Percentiles rank a stretch among this genome's conserved stretches.
Conservation (phyloP, 1,140 invertebrate species). For the Heterodera carotae region DNA sequence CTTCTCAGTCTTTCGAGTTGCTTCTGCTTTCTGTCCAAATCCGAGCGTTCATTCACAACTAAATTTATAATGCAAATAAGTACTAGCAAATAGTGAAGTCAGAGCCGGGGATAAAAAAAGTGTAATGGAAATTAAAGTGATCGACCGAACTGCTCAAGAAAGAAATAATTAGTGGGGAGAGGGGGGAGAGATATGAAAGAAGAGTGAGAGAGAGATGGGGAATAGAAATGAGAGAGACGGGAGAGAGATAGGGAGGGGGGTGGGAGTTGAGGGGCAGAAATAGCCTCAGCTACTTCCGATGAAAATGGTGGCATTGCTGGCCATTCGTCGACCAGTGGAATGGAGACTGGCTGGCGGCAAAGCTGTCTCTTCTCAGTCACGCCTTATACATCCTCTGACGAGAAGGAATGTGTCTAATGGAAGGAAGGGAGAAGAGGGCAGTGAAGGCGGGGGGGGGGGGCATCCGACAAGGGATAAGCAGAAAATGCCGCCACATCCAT, state of each 20-base stretch:
- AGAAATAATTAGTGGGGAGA: background rate
- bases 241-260: no score
- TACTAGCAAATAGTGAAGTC: background rate
- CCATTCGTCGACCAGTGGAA: background rate
- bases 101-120: background rate
- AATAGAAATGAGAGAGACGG: no score
- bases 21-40: constrained; percentile 34
- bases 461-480: background rate
- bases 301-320: background rate
- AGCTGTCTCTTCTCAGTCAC: background rate
- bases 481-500: background rate
- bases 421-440: background rate
- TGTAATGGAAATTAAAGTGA: background rate
- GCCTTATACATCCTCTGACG: background rate
- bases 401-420: background rate
- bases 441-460: background rate
- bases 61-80: constrained; percentile 2
- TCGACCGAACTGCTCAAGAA: background rate
- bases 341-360: background rate
- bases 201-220: background rate
- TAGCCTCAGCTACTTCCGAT: background rate
- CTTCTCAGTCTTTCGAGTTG: constrained; percentile 38
- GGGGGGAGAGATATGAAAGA: background rate
- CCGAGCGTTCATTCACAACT: constrained; percentile 25
- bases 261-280: no score